Percentiles rank a stretch among this genome's conserved stretches.
Conservation (phyloP, 2,888 invertebrate genomes). For the Ashinkailepas kermadecensis region DNA sequence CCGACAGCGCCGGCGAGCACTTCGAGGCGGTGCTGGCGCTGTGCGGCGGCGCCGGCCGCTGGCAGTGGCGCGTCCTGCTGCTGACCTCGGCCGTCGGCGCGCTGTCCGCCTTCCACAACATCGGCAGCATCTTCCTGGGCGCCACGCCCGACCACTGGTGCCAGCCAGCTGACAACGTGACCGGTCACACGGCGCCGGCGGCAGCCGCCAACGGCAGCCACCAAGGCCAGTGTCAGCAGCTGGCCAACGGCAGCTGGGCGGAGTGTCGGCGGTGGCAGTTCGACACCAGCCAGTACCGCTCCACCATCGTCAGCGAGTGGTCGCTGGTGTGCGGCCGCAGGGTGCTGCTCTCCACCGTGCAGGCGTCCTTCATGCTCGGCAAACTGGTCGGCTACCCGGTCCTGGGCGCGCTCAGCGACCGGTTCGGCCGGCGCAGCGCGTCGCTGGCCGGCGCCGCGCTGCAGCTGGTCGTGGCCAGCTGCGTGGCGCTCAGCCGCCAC, state of each 20-base stretch:
- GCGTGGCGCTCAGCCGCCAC: conserved; percentile 31
- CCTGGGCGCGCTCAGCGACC: conserved; percentile 31
- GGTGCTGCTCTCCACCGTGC: conserved; percentile 31
- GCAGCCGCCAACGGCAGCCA: too few relatives aligned
- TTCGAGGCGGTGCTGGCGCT: conserved; percentile 26
- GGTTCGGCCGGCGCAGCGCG: conserved; percentile 29
- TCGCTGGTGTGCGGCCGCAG: conserved; percentile 31
- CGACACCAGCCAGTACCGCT: not conserved
- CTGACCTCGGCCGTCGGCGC: conserved; percentile 26
- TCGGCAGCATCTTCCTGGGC: conserved; percentile 25
- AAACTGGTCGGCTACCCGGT: conserved; percentile 30
- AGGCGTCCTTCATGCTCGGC: conserved; percentile 32
- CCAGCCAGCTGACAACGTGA: not conserved
- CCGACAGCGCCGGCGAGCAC: not conserved
- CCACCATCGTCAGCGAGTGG: conserved; percentile 25
- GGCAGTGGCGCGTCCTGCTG: conserved; percentile 26
- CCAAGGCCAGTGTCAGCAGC: not conserved
- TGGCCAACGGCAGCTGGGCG: not conserved
- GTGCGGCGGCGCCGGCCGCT: conserved; percentile 24
- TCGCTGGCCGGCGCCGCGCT: conserved; percentile 30
- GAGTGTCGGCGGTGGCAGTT: not conserved
- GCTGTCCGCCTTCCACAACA: conserved; percentile 26
- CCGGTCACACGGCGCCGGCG: too few relatives aligned
- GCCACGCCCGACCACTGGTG: conserved; percentile 24
- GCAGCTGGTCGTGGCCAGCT: conserved; percentile 32